A percentile compares a stretch with the other conserved stretches of the same genome.
These are phyloP conservation scores for Tauraco erythrolophus DNA, from an alignment of 2,113 vertebrate species.

Conservation along the genomic window DNA sequence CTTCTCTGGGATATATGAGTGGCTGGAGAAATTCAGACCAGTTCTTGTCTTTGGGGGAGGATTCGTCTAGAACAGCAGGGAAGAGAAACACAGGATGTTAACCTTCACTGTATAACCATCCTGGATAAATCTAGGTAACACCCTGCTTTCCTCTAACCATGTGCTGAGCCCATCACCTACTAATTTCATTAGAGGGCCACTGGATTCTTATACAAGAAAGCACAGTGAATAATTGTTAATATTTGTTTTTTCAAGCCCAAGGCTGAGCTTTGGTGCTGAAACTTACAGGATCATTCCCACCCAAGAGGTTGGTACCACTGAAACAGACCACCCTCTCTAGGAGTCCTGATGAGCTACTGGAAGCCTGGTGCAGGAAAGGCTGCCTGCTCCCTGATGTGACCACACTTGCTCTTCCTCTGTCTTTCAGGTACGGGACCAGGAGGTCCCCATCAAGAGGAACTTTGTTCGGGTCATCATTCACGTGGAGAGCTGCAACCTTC, in stretches of 20 bases:
- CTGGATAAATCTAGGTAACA: background rate
- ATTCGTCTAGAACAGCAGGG: background rate
- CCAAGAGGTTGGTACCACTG: background rate
- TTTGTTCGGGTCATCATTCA: conserved; percentile 86
- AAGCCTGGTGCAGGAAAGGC: background rate
- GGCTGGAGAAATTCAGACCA: background rate
- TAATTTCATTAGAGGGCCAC: background rate
- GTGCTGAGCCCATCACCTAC: background rate
- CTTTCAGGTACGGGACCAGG: conserved; percentile 91
- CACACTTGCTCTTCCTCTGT: background rate
- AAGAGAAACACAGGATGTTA: background rate
- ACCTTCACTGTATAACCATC: background rate
- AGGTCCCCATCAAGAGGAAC: conserved; percentile 92
- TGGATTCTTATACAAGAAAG: background rate
- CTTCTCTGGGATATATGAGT: background rate
- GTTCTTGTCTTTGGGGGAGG: background rate
- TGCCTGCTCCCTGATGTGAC: background rate
- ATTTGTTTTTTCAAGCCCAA: background rate
- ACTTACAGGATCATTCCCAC: background rate
- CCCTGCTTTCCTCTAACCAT: background rate
- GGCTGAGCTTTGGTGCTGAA: background rate
- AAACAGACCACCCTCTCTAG: background rate
- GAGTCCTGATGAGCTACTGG: background rate
- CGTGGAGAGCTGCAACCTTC: conserved; percentile 89
- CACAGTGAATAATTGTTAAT: background rate